Conservation (phyloP, 2,888 invertebrate genomes). For the Sinotaia quadrata region DNA sequence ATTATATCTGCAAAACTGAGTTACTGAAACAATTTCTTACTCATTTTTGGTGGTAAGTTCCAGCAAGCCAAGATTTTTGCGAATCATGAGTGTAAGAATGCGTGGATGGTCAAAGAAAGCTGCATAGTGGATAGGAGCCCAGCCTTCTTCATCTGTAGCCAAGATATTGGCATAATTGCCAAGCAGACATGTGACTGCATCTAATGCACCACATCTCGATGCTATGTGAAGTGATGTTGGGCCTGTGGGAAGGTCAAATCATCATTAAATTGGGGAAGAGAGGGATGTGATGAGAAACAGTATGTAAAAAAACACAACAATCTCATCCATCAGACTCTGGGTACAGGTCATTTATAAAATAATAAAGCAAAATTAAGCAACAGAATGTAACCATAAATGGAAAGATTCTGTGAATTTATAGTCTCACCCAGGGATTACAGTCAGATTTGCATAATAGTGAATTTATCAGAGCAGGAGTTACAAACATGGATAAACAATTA, state of each 20-base stretch:
- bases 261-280: no score
- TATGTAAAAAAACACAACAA: background rate
- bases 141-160: constrained; percentile 68
- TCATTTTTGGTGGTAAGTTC: constrained; percentile 69
- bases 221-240: constrained; percentile 71
- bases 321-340: no score
- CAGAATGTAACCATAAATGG: no score
- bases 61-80: constrained; percentile 65
- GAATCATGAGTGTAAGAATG: constrained; percentile 65
- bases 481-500: no score
- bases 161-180: constrained; percentile 67
- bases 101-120: constrained; percentile 71
- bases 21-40: constrained; percentile 51
- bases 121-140: constrained; percentile 72
- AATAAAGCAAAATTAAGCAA: no score
- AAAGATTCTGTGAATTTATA: no score
- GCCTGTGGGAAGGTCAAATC: constrained; percentile 58
- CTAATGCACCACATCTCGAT: constrained; percentile 69
- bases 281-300: background rate
- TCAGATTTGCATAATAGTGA: no score
- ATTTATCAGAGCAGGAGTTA: no score
- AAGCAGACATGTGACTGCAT: constrained; percentile 69
- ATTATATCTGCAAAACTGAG: no score
- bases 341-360: no score
- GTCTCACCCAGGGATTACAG: no score